phyloP scores from a whole-genome alignment of 2,797 vertebrate genomes.

The Phalloptychus januarius region DNA sequence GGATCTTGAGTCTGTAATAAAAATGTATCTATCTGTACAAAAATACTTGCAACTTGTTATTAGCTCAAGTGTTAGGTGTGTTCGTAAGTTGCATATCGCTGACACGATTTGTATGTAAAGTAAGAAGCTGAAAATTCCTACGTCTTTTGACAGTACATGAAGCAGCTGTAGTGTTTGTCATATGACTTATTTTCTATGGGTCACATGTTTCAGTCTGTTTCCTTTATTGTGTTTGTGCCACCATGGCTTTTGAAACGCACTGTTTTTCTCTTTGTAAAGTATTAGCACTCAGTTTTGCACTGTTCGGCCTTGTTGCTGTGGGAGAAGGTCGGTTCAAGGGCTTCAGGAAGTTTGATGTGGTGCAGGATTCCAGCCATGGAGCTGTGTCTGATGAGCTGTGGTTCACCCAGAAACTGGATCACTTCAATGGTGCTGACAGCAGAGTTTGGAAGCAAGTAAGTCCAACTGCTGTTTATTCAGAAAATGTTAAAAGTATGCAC shows the following conservation, averaged over 20 bases:
- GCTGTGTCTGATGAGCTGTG: slow-evolving; percentile 61
- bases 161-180: slow-evolving; percentile 50
- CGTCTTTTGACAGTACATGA: not conserved
- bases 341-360: slow-evolving; percentile 33
- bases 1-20: too few relatives aligned
- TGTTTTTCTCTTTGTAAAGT: not conserved
- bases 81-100: not conserved
- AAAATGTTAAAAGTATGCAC: not conserved
- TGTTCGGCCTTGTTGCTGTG: not conserved
- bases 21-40: too few relatives aligned
- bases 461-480: not conserved
- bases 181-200: slow-evolving; percentile 38
- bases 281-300: not conserved
- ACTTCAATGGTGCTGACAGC: slow-evolving; percentile 76
- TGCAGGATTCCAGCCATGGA: not conserved
- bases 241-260: slow-evolving; percentile 47
- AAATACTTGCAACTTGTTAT: not conserved
- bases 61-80: not conserved
- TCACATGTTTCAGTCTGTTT: slow-evolving; percentile 51
- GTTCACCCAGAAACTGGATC: slow-evolving; percentile 80
- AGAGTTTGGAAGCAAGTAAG: slow-evolving; percentile 80
- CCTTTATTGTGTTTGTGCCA: slow-evolving; percentile 5
- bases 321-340: slow-evolving; percentile 29
- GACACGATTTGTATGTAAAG: not conserved
- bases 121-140: not conserved